Evolutionary conservation across 2,888 invertebrate species (phyloP), one percentile per base, ranked within the genome.

Genomic region (Bombylius major): DNA sequence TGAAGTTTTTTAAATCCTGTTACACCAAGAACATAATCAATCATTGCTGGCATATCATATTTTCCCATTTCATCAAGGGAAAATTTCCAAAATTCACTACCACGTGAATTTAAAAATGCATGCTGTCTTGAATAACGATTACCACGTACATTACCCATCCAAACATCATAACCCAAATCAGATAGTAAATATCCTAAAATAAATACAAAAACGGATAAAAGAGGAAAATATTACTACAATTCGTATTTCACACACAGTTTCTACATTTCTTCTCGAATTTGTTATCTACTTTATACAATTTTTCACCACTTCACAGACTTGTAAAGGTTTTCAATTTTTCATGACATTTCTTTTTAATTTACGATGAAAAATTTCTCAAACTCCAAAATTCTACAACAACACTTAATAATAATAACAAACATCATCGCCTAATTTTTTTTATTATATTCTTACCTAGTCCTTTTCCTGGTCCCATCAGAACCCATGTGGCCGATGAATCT

Each of bases 401-500:
- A 23, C 23, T n/a, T n/a, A n/a, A n/a, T n/a, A n/a, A n/a, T n/a
- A n/a, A n/a, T n/a, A n/a, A n/a, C n/a, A n/a, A n/a, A n/a, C n/a
- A n/a, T n/a, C n/a, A n/a, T n/a, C n/a, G n/a, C n/a, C n/a, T n/a
- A n/a, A n/a, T n/a, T 23, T 23, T 23, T 23, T 23, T 23, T 23
- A 23, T 23, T 23, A 23, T 23, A 23, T 23, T 23, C 23, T 23
- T 23, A 85, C 86, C 86, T 13, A 89, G 74, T 47, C 80, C 81
- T 59, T 77, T 78, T 47, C 81, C 78, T 1, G 84, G 84, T 0
- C 85, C 84, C 73, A 86, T 82, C 53, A 87, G 70, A 4, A 92
- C 76, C 80, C 84, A 92, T 61, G 85, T 83, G 8, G 83, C 80
- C 0, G 89, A 85, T 7, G 84, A 83, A 46, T 81, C 82, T 32